Base-by-base conservation (phyloP, 2,888 invertebrate species). In the Uloborus plumipes region DNA sequence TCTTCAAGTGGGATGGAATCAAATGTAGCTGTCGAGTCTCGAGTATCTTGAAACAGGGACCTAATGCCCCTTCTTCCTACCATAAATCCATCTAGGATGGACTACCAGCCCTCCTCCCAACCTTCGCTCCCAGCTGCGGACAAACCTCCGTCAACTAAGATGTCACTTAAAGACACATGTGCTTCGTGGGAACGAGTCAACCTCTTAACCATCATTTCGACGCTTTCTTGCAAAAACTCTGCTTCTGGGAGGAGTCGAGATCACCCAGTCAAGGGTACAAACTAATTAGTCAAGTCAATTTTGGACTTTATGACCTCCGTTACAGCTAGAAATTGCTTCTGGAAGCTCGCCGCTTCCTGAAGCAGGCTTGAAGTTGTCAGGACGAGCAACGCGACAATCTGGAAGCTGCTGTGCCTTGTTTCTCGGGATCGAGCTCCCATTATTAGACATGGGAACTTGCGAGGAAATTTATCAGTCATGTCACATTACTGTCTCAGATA, bases 31-130 rank as follows among this genome's bases (percentile, higher is more conserved):
- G 39, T 31, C 49, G 51, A 49, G 77, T 66, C 31, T 78, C 79
- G 65, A 73, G 73, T 79, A 72, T 67, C 79, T 66, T 70, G 50
- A 58, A 72, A n/a, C 51, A 72, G 59, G 61, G 22, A 62, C 70
- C 77, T 70, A 51, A 62, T 59, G 53, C 39, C 20, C 55, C 51
- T 66, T 66, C 47, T 47, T 58, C 39, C 53, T 31, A 53, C 22
- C 78, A 78, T 78, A 78, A 78, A 71, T 71, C 71, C 65, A 59
- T 78, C 71, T 59, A 16, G 61, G 75, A 47, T 76, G 75, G 53
- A 71, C 50, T 53, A 53, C 53, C n/a, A 50, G 22, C 51, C 67
- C 58, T 67, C 53, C 13, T 49, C 51, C 58, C 51, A 18, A 61
- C 55, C 53, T 67, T 59, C 50, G 31, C 75, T 39, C 74, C 76